Percentiles rank a stretch among this genome's conserved stretches.
These are phyloP conservation scores for Portevinia maculata DNA, from an alignment of 2,888 invertebrate genomes.

Conservation along the genomic window DNA sequence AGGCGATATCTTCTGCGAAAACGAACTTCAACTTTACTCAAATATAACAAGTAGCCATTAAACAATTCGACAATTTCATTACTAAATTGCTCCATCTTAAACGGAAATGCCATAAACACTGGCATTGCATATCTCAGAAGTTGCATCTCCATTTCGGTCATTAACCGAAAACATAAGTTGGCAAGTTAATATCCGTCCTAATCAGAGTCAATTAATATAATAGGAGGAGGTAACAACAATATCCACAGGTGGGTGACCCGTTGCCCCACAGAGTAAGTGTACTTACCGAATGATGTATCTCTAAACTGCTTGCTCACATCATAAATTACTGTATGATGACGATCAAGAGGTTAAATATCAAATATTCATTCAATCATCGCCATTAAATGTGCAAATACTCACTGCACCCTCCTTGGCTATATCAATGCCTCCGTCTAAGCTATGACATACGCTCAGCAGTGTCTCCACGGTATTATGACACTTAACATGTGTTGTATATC, in stretches of 20 bases:
- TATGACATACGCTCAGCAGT: constrained; percentile 1
- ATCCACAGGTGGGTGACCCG: constrained; percentile 45
- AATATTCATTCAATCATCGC: constrained; percentile 56
- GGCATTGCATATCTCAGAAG: background rate
- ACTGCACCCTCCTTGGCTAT: background rate
- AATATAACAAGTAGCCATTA: background rate
- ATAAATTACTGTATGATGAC: constrained; percentile 44
- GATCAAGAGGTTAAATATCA: constrained; percentile 58
- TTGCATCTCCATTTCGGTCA: background rate
- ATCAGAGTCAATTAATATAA: constrained; percentile 38
- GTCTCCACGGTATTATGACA: constrained; percentile 3
- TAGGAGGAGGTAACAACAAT: constrained; percentile 9
- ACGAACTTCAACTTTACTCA: background rate
- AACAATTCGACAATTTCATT: constrained; percentile 7
- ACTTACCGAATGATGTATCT: background rate
- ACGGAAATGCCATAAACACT: background rate
- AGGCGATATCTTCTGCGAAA: too few species aligned
- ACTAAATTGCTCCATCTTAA: background rate
- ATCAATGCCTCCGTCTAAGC: constrained; percentile 5
- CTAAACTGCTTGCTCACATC: constrained; percentile 25
- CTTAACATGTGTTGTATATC: background rate
- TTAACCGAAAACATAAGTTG: background rate
- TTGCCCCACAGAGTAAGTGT: constrained; percentile 4
- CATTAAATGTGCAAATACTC: constrained; percentile 35
- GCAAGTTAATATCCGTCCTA: constrained; percentile 24